These are phyloP conservation scores for Bilobella aurantiaca DNA, from an alignment of 1,140 invertebrate species.

Conservation along the genomic window DNA sequence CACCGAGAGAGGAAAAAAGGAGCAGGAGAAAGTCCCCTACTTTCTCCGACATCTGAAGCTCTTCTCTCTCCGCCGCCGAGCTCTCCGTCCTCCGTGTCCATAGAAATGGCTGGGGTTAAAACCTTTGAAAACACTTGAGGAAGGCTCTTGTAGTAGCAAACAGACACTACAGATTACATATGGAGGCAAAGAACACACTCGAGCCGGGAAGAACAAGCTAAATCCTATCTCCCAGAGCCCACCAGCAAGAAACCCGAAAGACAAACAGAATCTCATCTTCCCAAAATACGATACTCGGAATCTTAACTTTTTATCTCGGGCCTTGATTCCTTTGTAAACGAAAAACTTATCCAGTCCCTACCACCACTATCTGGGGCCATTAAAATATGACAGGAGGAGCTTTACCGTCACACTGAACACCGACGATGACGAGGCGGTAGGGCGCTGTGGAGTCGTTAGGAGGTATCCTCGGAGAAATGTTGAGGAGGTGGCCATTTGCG, in stretches of 20 bases:
- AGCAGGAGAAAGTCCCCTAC: too few relatives aligned
- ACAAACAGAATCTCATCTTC: background rate
- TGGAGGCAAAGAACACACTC: background rate
- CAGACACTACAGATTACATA: too few relatives aligned
- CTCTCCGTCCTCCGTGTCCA: too few relatives aligned
- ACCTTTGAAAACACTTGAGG: background rate
- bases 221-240: too few relatives aligned
- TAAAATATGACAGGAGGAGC: background rate
- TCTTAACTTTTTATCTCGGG: background rate
- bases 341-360: too few relatives aligned
- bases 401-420: slow-evolving; percentile 37
- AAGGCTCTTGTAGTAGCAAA: too few relatives aligned
- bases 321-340: too few relatives aligned
- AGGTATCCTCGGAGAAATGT: slow-evolving; percentile 52
- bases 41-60: too few relatives aligned
- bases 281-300: background rate
- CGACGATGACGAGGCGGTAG: slow-evolving; percentile 51
- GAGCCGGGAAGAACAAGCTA: too few relatives aligned
- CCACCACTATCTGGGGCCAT: too few relatives aligned
- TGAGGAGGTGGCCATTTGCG: slow-evolving; percentile 50
- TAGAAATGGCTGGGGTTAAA: background rate
- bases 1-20: too few relatives aligned
- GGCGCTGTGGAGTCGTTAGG: slow-evolving; percentile 50
- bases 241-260: background rate
- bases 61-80: too few relatives aligned